These are phyloP conservation scores for Anastatus disparis DNA, from an alignment of 1,140 invertebrate genomes.

Conservation along the genomic window DNA sequence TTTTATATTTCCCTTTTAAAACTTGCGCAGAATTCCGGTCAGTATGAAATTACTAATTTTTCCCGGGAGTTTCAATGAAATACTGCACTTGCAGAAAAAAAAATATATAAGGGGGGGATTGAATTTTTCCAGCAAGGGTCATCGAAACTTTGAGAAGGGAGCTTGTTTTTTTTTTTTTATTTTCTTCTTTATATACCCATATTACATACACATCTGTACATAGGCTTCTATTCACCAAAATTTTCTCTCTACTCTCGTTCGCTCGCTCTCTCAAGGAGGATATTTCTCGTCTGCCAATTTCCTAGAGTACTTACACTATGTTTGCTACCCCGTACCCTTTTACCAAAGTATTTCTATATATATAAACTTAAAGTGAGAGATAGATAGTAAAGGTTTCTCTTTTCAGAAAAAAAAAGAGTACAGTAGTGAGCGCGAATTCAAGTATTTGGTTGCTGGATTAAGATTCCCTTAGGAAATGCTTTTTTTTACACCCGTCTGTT, in stretches of 20 bases:
- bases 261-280: neutral
- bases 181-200: too few relatives aligned
- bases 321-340: neutral
- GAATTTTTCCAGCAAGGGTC: neutral
- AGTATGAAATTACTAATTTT: neutral
- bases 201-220: too few relatives aligned
- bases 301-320: conserved; percentile 18
- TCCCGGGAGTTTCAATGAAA: neutral
- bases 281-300: conserved; percentile 30
- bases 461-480: neutral
- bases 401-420: neutral
- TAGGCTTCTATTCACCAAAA: neutral
- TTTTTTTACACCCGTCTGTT: too few relatives aligned
- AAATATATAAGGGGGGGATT: too few relatives aligned
- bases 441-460: neutral
- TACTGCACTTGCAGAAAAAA: neutral
- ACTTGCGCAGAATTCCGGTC: neutral
- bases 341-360: conserved; percentile 16
- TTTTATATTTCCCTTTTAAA: neutral
- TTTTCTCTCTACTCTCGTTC: neutral
- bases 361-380: too few relatives aligned
- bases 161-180: too few relatives aligned
- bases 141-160: conserved; percentile 19
- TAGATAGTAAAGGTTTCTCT: neutral
- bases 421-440: neutral